Conservation (phyloP, 2,797 vertebrate species). For the Pantherophis vulpinus region DNA sequence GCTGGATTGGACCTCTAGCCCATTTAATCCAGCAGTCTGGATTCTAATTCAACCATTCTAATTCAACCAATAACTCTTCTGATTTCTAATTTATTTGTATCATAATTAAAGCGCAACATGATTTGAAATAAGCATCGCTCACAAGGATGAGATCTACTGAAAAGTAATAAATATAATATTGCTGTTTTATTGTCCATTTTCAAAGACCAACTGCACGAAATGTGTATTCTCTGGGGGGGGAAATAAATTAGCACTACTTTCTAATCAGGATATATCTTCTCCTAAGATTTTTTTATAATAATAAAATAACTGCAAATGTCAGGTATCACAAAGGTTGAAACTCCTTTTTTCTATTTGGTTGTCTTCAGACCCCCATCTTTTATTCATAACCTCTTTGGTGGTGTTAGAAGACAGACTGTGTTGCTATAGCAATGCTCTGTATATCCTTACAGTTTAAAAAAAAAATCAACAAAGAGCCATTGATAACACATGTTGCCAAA, state of each 20-base stretch:
- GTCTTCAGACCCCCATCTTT: conserved; percentile 79
- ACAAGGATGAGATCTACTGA: neutral
- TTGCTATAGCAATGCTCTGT: conserved; percentile 81
- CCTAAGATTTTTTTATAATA: conserved; percentile 68
- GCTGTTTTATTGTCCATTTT: conserved; percentile 18
- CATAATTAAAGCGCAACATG: neutral
- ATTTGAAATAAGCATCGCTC: neutral
- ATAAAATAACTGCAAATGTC: conserved; percentile 78
- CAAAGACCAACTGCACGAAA: conserved; percentile 47
- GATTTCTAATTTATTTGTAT: conserved; percentile 34
- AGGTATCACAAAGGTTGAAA: conserved; percentile 76
- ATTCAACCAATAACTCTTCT: conserved; percentile 10
- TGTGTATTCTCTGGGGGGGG: conserved; percentile 22
- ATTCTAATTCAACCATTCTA: neutral
- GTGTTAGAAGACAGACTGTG: conserved; percentile 75
- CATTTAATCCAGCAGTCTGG: neutral
- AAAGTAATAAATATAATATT: neutral
- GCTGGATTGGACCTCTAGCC: neutral
- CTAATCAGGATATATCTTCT: conserved; percentile 62
- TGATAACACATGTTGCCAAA: conserved; percentile 79
- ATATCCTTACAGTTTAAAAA: conserved; percentile 75
- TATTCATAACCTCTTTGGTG: conserved; percentile 79
- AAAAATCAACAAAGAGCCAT: conserved; percentile 77
- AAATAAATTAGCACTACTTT: conserved; percentile 61
- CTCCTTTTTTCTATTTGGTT: conserved; percentile 77